These are phyloP conservation scores for Fundulus diaphanus DNA, from an alignment of 2,797 vertebrate genomes.

Conservation along the genomic window DNA sequence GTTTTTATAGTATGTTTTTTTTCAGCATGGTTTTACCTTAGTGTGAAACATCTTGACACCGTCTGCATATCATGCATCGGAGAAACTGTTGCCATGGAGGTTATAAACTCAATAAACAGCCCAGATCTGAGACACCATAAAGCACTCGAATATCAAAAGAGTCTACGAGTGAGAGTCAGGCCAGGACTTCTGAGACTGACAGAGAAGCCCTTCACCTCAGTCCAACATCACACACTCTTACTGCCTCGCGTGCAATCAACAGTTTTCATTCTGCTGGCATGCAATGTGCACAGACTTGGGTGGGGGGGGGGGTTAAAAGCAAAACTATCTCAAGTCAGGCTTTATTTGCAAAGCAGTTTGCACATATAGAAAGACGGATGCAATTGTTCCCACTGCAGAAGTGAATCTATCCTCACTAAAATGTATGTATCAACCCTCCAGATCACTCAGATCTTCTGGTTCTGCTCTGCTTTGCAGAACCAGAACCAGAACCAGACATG, in stretches of 20 bases:
- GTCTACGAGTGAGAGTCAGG: slow-evolving; percentile 19
- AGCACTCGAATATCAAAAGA: slow-evolving; percentile 6
- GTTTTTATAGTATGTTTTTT: not conserved
- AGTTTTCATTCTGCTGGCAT: slow-evolving; percentile 43
- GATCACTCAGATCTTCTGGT: too few species aligned
- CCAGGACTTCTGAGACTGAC: slow-evolving; percentile 44
- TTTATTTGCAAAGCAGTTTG: slow-evolving; percentile 2
- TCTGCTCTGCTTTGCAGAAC: slow-evolving; percentile 14
- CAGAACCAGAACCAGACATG: too few species aligned
- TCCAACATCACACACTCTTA: slow-evolving; percentile 65
- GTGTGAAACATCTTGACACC: not conserved
- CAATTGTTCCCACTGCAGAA: not conserved
- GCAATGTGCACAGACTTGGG: slow-evolving; percentile 26
- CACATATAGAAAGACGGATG: not conserved
- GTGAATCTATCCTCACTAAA: not conserved
- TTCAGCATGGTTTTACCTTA: not conserved
- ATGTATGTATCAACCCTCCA: too few species aligned
- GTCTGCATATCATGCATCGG: not conserved
- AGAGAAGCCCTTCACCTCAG: slow-evolving; percentile 26
- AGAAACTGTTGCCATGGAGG: slow-evolving; percentile 20
- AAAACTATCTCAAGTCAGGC: slow-evolving; percentile 19
- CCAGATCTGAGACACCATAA: slow-evolving; percentile 29
- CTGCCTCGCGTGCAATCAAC: slow-evolving; percentile 44
- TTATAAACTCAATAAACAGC: slow-evolving; percentile 26
- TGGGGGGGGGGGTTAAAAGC: slow-evolving; percentile 39